phyloP scores from a whole-genome alignment of 2,888 invertebrate genomes.

The Gonocerus acuteangulatus region DNA sequence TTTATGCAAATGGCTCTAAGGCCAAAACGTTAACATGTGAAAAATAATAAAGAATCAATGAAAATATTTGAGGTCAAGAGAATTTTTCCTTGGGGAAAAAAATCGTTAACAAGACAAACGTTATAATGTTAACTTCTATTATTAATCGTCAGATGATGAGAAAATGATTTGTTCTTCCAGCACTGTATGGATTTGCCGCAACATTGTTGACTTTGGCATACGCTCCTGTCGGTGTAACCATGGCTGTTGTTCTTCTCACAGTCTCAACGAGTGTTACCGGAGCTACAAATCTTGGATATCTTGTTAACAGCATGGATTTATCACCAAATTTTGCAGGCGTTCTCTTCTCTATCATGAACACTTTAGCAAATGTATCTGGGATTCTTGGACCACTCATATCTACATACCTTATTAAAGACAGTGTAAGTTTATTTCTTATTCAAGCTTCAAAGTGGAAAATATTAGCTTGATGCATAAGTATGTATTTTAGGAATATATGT shows the following conservation, averaged over 20 bases:
- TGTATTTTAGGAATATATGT: too few relatives aligned
- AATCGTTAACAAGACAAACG: too few relatives aligned
- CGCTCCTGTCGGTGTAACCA: conserved; percentile 22
- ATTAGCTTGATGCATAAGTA: too few relatives aligned
- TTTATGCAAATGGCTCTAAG: too few relatives aligned
- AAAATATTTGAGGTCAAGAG: too few relatives aligned
- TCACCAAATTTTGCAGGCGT: conserved; percentile 45
- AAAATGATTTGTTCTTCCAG: too few relatives aligned
- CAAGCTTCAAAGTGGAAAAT: too few relatives aligned
- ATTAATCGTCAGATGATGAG: too few relatives aligned
- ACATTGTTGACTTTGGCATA: conserved; percentile 22
- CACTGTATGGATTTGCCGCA: neutral
- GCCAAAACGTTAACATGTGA: too few relatives aligned
- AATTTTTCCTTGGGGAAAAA: too few relatives aligned
- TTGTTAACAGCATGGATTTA: conserved; percentile 44
- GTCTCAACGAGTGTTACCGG: conserved; percentile 42
- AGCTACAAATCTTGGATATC: conserved; percentile 44
- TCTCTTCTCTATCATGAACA: conserved; percentile 44
- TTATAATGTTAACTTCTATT: too few relatives aligned
- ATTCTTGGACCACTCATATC: conserved; percentile 31
- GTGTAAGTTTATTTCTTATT: conserved; percentile 23
- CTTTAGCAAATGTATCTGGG: conserved; percentile 38
- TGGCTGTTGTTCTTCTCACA: conserved; percentile 42
- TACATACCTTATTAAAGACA: conserved; percentile 26
- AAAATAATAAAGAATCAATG: too few relatives aligned